Evolutionary conservation across 2,888 invertebrate genomes (phyloP).

Genomic region (Cheilosia impressa): DNA sequence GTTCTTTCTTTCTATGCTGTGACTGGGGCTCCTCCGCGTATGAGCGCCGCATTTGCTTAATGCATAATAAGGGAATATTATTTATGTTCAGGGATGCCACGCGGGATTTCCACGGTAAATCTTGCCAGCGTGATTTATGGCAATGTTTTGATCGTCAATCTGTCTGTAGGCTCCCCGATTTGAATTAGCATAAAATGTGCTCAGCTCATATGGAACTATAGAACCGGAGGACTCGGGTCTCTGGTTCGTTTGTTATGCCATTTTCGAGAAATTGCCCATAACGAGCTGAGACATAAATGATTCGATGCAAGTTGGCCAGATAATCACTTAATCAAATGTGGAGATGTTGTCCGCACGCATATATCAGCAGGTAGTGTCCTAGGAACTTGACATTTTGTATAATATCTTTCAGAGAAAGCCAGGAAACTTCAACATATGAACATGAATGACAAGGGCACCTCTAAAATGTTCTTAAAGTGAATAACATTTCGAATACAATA

Average conservation of each 20-base stretch:
- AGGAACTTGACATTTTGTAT: too few species aligned
- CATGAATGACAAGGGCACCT: too few species aligned
- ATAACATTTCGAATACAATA: too few species aligned
- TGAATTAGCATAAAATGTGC: slow-evolving; percentile 58
- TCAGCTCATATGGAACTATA: background rate
- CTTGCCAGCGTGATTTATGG: slow-evolving; percentile 9
- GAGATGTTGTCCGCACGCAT: too few species aligned
- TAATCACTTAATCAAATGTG: too few species aligned
- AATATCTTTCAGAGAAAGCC: too few species aligned
- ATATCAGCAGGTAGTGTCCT: too few species aligned
- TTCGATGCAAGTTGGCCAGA: too few species aligned
- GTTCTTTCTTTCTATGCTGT: slow-evolving; percentile 26
- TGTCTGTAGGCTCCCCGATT: slow-evolving; percentile 62
- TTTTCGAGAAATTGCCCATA: slow-evolving; percentile 30
- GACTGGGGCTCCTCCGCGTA: background rate
- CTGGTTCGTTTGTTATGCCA: slow-evolving; percentile 40
- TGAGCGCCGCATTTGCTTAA: slow-evolving; percentile 44
- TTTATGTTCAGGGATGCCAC: slow-evolving; percentile 47
- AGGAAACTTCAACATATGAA: too few species aligned
- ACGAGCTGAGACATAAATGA: background rate
- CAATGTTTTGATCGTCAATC: slow-evolving; percentile 59
- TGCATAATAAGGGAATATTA: slow-evolving; percentile 50
- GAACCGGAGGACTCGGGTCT: background rate
- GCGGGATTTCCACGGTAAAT: slow-evolving; percentile 21
- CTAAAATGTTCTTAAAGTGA: too few species aligned